Evolutionary conservation across 1,140 invertebrate genomes (phyloP).

Genomic region (Dendrolimus punctatus): DNA sequence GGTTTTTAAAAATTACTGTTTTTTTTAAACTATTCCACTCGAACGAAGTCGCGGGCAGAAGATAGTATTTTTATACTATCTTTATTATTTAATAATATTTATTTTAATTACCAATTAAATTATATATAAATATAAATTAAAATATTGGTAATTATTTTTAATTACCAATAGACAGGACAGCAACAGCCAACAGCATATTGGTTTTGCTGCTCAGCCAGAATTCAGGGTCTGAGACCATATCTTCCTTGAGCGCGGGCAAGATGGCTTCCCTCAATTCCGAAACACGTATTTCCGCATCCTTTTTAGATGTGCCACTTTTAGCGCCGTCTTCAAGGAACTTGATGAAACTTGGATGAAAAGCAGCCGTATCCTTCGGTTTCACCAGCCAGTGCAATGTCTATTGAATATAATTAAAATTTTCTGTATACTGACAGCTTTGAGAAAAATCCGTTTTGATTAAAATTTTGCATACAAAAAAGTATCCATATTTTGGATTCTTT

Average conservation of each 20-base stretch:
- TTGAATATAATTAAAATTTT: conserved; percentile 1
- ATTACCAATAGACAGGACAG: conserved; percentile 74
- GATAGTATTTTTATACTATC: conserved; percentile 1
- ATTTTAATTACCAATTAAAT: no score
- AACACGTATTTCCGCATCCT: conserved; percentile 79
- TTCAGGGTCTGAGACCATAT: conserved; percentile 74
- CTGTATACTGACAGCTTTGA: conserved; percentile 3
- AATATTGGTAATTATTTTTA: conserved; percentile 3
- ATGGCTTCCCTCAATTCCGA: conserved; percentile 83
- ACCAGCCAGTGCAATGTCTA: conserved; percentile 87
- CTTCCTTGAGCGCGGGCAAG: conserved; percentile 75
- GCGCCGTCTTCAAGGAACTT: conserved; percentile 82
- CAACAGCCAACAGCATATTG: conserved; percentile 79
- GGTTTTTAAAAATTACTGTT: no score
- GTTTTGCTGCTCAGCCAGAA: conserved; percentile 81
- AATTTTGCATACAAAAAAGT: no score
- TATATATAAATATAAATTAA: conserved; percentile 1
- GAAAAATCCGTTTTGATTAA: no score
- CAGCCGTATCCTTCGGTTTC: conserved; percentile 80
- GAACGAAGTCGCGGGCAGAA: no score
- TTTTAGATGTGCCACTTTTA: conserved; percentile 83
- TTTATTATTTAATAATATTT: not conserved
- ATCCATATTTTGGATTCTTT: no score
- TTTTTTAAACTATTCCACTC: no score
- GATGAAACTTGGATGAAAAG: conserved; percentile 83